These are phyloP conservation scores for Dromococcyx pavoninus DNA, from an alignment of 2,797 vertebrate species.

Conservation along the genomic window DNA sequence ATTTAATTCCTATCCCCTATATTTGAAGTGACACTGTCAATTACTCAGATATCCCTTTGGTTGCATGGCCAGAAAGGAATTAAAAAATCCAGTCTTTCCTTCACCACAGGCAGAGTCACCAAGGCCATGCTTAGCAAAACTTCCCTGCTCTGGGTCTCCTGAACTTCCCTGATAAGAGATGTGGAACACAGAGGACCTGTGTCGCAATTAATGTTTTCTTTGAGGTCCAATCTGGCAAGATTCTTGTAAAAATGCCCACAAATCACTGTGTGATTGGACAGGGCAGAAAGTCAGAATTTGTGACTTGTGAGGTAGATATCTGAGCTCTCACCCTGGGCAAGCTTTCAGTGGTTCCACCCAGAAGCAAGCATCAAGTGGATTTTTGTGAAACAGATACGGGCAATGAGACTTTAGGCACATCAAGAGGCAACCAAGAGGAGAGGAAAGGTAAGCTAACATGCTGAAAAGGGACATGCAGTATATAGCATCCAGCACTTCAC, in stretches of 20 bases:
- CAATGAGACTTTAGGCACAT: not conserved
- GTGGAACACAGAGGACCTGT: not conserved
- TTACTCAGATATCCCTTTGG: not conserved
- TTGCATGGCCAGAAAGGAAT: not conserved
- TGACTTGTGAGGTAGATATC: not conserved
- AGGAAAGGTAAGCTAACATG: not conserved
- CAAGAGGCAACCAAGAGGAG: not conserved
- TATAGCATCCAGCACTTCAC: not conserved
- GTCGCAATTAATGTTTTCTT: not conserved
- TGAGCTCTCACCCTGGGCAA: not conserved
- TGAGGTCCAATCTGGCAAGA: not conserved
- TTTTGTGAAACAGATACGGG: not conserved
- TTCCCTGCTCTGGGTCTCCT: not conserved
- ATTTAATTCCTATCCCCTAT: not conserved
- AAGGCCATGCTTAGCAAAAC: fast-evolving
- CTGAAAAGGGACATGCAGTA: not conserved
- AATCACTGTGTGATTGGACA: not conserved
- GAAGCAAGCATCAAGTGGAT: not conserved
- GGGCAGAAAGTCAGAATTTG: not conserved
- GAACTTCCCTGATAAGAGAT: not conserved
- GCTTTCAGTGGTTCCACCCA: not conserved
- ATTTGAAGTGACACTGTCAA: not conserved
- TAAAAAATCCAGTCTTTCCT: not conserved
- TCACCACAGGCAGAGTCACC: not conserved
- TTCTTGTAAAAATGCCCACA: not conserved